These are phyloP conservation scores for Cataglyphis hispanica DNA, from an alignment of 1,140 invertebrate genomes.

Conservation along the genomic window DNA sequence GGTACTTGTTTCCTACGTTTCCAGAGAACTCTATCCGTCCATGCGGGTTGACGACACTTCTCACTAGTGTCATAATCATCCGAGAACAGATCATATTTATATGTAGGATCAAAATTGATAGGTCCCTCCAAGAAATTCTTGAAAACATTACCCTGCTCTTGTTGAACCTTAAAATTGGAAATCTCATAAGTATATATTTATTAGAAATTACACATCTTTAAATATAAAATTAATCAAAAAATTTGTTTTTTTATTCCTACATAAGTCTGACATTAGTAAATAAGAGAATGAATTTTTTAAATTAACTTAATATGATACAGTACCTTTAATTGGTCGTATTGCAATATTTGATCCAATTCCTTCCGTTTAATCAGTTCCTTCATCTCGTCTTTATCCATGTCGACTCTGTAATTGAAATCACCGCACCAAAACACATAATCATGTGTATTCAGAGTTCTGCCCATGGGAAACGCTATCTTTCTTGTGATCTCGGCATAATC, in stretches of 20 bases:
- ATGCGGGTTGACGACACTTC: slow-evolving; percentile 98
- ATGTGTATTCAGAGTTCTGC: slow-evolving; percentile 96
- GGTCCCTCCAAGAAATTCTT: slow-evolving; percentile 97
- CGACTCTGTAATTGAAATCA: slow-evolving; percentile 99
- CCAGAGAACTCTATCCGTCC: slow-evolving; percentile 99
- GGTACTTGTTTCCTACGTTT: slow-evolving; percentile 91
- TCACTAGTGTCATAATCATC: slow-evolving; percentile 99
- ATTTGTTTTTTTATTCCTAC: neutral
- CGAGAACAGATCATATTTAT: slow-evolving; percentile 99
- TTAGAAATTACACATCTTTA: slow-evolving; percentile 2
- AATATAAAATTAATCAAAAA: neutral
- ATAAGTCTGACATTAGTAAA: neutral
- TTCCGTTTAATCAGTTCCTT: slow-evolving; percentile 93
- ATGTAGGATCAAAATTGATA: slow-evolving; percentile 98
- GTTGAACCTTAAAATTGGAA: slow-evolving; percentile 88
- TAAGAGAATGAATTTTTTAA: slow-evolving; percentile 42
- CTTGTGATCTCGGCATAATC: slow-evolving; percentile 98
- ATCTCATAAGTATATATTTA: neutral
- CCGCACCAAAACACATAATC: slow-evolving; percentile 99
- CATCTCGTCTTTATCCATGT: slow-evolving; percentile 98
- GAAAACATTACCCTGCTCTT: slow-evolving; percentile 95
- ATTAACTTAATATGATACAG: neutral
- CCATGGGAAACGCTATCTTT: slow-evolving; percentile 98
- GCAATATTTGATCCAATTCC: slow-evolving; percentile 92
- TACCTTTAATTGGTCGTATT: slow-evolving; percentile 95